Percentiles rank a stretch among this genome's conserved stretches.
phyloP scores from a whole-genome alignment of 2,797 vertebrate species.

The Scolopax rusticola region DNA sequence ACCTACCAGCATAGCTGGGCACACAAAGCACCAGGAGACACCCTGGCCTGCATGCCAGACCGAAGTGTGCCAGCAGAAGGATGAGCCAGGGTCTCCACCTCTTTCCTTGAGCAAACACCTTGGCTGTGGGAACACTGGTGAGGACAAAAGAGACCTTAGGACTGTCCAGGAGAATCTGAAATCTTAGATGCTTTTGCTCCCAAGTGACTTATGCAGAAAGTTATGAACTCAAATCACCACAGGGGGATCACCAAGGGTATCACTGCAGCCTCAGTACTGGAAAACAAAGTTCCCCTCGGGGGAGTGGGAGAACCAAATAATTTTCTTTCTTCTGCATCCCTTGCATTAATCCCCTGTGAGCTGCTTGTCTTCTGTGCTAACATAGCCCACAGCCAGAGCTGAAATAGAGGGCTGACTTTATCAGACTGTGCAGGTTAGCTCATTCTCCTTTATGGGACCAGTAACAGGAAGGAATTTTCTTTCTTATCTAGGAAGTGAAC shows the following conservation, averaged over 20 bases:
- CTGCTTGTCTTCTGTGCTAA: conserved; percentile 12
- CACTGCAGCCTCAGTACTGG: neutral
- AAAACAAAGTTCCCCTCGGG: conserved; percentile 24
- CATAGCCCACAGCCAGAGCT: conserved; percentile 30
- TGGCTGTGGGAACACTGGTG: neutral
- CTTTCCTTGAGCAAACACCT: neutral
- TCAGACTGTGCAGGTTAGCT: conserved; percentile 44
- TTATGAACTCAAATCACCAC: neutral
- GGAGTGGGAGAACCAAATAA: neutral
- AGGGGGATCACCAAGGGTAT: neutral
- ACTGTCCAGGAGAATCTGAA: neutral
- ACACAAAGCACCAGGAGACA: neutral
- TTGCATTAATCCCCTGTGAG: neutral
- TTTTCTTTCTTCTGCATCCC: conserved; percentile 7
- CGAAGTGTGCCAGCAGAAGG: rapidly evolving
- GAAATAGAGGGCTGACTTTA: conserved; percentile 44
- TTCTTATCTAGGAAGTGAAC: conserved; percentile 56
- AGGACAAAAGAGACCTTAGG: neutral
- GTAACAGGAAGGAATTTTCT: conserved; percentile 59
- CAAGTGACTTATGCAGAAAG: neutral
- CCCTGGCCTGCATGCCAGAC: rapidly evolving
- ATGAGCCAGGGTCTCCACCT: neutral
- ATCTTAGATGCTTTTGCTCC: neutral
- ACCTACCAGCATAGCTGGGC: neutral
- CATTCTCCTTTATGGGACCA: conserved; percentile 42